These are phyloP conservation scores for Paradisaea rubra DNA, from an alignment of 2,113 vertebrate genomes.

Conservation along the genomic window DNA sequence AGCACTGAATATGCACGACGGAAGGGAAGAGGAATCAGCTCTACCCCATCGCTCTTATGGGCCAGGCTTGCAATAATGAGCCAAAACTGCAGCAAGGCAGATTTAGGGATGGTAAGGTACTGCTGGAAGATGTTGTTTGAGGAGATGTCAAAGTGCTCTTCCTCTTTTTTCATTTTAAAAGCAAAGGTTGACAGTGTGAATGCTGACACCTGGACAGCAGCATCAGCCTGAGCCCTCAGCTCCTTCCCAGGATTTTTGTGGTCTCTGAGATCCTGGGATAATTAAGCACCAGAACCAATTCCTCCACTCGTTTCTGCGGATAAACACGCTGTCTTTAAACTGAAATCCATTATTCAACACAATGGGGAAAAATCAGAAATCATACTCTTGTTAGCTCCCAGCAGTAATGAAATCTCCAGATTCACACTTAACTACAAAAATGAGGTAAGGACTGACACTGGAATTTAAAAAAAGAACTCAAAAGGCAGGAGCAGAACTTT, in stretches of 20 bases:
- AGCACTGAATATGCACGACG: fast-evolving
- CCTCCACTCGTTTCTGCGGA: not conserved
- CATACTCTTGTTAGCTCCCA: not conserved
- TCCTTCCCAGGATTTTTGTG: not conserved
- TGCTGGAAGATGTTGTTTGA: not conserved
- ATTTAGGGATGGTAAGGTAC: fast-evolving
- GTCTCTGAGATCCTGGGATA: fast-evolving
- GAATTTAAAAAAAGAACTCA: not conserved
- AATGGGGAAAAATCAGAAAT: not conserved
- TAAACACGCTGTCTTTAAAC: not conserved
- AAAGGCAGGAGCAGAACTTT: not conserved
- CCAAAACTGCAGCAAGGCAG: not conserved
- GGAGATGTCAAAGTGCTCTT: not conserved
- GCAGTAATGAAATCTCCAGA: not conserved
- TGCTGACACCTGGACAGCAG: not conserved
- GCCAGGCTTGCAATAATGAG: not conserved
- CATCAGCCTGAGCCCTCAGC: not conserved
- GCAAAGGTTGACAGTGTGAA: fast-evolving
- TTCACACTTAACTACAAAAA: not conserved
- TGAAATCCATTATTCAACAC: not conserved
- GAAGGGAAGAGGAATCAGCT: not conserved
- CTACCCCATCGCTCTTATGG: fast-evolving
- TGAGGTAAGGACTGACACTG: not conserved
- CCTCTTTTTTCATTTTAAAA: not conserved
- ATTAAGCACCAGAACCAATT: not conserved